Evolutionary conservation across 2,113 vertebrate genomes (phyloP).

Genomic region (Tetrax tetrax): DNA sequence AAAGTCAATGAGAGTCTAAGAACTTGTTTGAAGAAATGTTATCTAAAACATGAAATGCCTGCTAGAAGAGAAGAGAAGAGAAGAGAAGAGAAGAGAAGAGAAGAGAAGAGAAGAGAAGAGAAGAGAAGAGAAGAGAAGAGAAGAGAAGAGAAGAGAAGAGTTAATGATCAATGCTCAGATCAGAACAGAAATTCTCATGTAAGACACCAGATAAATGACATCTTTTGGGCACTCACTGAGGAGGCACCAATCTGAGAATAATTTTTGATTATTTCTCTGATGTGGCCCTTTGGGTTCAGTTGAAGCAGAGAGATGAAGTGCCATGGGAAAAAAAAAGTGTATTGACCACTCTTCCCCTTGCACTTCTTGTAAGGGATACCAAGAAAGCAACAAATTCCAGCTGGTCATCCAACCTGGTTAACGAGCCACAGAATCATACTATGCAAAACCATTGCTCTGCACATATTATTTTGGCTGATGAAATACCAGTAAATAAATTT

Average conservation of each 20-base stretch:
- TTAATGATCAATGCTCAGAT: neutral
- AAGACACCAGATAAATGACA: neutral
- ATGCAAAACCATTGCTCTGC: neutral
- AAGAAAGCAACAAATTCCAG: neutral
- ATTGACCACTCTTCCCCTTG: neutral
- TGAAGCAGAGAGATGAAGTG: neutral
- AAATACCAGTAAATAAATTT: slow-evolving; percentile 6
- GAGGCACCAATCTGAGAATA: neutral
- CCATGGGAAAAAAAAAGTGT: neutral
- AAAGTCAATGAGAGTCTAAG: neutral
- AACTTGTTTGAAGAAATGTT: neutral
- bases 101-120: no score
- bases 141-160: no score
- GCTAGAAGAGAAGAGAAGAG: neutral
- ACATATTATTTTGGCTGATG: neutral
- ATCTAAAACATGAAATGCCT: neutral
- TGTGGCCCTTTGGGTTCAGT: neutral
- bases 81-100: no score
- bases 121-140: no score
- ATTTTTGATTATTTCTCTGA: neutral
- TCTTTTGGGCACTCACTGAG: neutral
- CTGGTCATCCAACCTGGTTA: neutral
- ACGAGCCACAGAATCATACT: neutral
- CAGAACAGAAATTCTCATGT: neutral
- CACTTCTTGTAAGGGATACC: neutral